Evolutionary conservation across 1,140 invertebrate genomes (phyloP).

Genomic region (Drosophila littoralis): DNA sequence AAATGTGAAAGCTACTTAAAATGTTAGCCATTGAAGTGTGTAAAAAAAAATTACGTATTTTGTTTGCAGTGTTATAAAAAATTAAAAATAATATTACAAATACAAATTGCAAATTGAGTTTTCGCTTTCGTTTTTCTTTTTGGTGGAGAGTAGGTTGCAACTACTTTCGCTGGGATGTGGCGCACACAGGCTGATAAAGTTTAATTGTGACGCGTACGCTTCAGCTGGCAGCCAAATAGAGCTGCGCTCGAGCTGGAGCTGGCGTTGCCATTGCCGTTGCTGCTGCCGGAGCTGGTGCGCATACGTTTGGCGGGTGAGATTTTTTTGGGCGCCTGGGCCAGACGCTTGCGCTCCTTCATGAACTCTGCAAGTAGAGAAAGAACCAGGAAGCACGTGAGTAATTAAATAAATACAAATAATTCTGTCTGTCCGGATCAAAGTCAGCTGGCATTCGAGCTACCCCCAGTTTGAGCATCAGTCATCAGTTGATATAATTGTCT

Average conservation of each 20-base stretch:
- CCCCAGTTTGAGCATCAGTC: constrained; percentile 25
- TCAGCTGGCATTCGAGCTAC: constrained; percentile 58
- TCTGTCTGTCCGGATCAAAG: constrained; percentile 43
- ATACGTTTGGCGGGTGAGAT: constrained; percentile 74
- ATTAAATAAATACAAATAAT: constrained; percentile 43
- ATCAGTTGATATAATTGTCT: constrained; percentile 53
- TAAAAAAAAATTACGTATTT: constrained; percentile 55
- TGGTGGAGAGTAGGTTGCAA: background rate
- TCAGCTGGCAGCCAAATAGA: constrained; percentile 53
- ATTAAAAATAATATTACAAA: constrained; percentile 66
- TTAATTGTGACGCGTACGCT: constrained; percentile 62
- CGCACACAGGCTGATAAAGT: too few relatives aligned
- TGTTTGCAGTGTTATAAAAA: constrained; percentile 62
- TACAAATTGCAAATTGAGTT: constrained; percentile 66
- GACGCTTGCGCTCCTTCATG: constrained; percentile 84
- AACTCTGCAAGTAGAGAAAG: constrained; percentile 74
- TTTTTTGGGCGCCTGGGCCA: constrained; percentile 82
- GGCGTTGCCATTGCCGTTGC: constrained; percentile 6
- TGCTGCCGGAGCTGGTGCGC: constrained; percentile 67
- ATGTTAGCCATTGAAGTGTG: constrained; percentile 12
- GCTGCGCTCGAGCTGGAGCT: constrained; percentile 40
- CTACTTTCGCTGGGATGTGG: background rate
- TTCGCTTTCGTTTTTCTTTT: background rate
- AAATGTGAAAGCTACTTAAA: constrained; percentile 33
- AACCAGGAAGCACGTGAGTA: constrained; percentile 39